Conservation (phyloP, 2,797 vertebrate species). For the Scolopax rusticola region DNA sequence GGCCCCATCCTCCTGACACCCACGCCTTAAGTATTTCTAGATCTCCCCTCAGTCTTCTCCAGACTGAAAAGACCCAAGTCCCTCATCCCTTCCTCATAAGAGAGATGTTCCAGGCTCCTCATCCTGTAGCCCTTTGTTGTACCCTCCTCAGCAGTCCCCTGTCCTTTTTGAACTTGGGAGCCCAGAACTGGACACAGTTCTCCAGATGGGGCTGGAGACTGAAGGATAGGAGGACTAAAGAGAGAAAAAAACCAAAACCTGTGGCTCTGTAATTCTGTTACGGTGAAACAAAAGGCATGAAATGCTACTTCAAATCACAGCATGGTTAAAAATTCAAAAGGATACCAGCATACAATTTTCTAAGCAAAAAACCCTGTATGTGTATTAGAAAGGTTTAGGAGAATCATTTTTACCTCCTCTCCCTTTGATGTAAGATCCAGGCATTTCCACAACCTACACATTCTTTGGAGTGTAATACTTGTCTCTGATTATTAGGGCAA, state of each 20-base stretch:
- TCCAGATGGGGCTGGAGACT: neutral
- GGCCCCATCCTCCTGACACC: too few species aligned
- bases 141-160: too few species aligned
- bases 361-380: neutral
- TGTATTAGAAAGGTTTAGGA: neutral
- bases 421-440: neutral
- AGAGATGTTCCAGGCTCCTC: too few species aligned
- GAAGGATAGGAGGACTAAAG: neutral
- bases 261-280: neutral
- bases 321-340: neutral
- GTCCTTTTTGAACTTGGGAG: too few species aligned
- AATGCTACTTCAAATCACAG: constrained; percentile 1
- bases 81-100: too few species aligned
- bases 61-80: too few species aligned
- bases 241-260: neutral
- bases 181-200: too few species aligned
- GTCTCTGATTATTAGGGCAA: neutral
- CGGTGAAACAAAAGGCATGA: neutral
- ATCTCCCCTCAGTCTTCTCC: too few species aligned
- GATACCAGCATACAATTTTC: neutral
- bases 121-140: too few species aligned
- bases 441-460: neutral
- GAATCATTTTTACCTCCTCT: neutral
- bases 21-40: too few species aligned
- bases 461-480: neutral